These are phyloP conservation scores for Drosophila acutilabella DNA, from an alignment of 2,888 invertebrate genomes.

Conservation along the genomic window DNA sequence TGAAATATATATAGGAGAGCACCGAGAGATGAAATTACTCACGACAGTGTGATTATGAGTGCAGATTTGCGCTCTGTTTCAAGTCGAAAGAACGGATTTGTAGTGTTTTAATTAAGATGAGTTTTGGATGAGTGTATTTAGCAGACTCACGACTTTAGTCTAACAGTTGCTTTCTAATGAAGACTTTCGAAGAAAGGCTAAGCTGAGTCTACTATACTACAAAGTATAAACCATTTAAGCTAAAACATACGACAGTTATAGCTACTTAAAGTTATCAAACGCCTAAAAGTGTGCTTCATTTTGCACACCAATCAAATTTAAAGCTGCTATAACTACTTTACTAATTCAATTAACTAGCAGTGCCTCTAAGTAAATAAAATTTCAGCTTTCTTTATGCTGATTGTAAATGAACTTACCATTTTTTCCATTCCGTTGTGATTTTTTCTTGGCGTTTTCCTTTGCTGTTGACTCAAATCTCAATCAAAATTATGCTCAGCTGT, in stretches of 20 bases:
- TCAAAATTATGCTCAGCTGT: constrained; percentile 43
- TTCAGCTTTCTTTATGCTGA: neutral
- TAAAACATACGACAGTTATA: too few species aligned
- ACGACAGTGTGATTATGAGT: constrained; percentile 41
- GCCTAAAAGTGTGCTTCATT: too few species aligned
- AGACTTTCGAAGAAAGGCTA: too few species aligned
- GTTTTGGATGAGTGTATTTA: too few species aligned
- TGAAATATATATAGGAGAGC: constrained; percentile 10
- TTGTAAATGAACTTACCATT: constrained; percentile 63
- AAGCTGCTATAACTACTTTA: too few species aligned
- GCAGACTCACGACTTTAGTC: too few species aligned
- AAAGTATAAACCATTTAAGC: too few species aligned
- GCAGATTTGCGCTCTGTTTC: constrained; percentile 3
- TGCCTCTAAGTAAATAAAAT: neutral
- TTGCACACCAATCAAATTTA: too few species aligned
- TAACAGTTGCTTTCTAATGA: too few species aligned
- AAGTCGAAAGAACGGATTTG: neutral
- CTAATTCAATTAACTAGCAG: neutral
- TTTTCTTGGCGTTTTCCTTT: constrained; percentile 27
- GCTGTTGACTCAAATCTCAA: constrained; percentile 17
- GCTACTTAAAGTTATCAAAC: too few species aligned
- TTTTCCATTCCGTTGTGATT: constrained; percentile 72
- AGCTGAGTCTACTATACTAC: too few species aligned
- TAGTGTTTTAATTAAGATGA: constrained; percentile 30
- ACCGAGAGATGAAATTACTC: constrained; percentile 30